A percentile compares a stretch with the other conserved stretches of the same genome.
Conservation (phyloP, 1,140 invertebrate genomes). For the Cotesia chilonis region DNA sequence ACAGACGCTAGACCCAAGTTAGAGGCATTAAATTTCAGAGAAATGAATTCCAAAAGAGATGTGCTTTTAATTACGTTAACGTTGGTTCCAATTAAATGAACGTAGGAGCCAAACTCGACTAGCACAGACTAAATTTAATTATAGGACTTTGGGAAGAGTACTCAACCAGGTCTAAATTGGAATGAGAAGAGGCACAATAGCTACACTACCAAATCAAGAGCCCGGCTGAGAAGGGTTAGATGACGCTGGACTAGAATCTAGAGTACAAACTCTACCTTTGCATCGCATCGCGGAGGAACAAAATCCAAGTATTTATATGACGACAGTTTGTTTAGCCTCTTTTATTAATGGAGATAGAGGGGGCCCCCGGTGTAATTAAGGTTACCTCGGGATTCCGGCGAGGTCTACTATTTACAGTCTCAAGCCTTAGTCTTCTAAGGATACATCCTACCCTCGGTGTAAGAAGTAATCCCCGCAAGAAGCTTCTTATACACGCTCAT, state of each 20-base stretch:
- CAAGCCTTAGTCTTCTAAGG: background rate
- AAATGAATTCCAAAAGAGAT: conserved; percentile 57
- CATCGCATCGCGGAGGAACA: conserved; percentile 11
- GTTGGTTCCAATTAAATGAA: conserved; percentile 60
- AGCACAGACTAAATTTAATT: conserved; percentile 60
- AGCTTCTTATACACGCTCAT: background rate
- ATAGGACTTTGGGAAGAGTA: conserved; percentile 46
- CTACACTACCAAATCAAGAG: background rate
- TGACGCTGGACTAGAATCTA: conserved; percentile 16
- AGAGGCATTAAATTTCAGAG: conserved; percentile 35
- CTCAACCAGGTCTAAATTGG: conserved; percentile 19
- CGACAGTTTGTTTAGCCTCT: conserved; percentile 56
- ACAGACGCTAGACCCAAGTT: background rate
- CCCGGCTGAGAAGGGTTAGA: conserved; percentile 32
- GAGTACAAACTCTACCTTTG: background rate
- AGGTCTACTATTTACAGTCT: conserved; percentile 9
- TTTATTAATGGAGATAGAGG: conserved; percentile 57
- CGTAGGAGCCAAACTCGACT: conserved; percentile 51
- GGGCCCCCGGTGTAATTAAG: conserved; percentile 56
- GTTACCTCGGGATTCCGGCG: conserved; percentile 47
- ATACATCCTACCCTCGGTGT: conserved; percentile 6
- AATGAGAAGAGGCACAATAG: conserved; percentile 23
- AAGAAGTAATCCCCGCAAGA: background rate
- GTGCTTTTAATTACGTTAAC: conserved; percentile 62
- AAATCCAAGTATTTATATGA: conserved; percentile 60